Percentiles rank a stretch among this genome's conserved stretches.
These are phyloP conservation scores for Paratilapia polleni DNA, from an alignment of 2,113 vertebrate species.

Conservation along the genomic window DNA sequence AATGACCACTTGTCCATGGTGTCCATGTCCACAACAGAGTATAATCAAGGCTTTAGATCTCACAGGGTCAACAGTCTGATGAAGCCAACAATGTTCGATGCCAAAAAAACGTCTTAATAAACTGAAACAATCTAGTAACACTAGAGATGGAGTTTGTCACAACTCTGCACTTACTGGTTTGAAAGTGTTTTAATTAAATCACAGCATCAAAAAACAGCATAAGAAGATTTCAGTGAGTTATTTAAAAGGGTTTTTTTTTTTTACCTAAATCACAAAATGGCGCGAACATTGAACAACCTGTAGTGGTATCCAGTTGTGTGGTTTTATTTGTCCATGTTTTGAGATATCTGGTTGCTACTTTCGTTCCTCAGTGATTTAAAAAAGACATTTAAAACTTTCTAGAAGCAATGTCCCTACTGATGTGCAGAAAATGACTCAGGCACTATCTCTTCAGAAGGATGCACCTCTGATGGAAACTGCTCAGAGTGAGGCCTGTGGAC, in stretches of 20 bases:
- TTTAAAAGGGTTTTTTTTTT: background rate
- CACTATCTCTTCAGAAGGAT: too few species aligned
- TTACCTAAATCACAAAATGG: background rate
- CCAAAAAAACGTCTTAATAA: background rate
- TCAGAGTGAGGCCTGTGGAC: background rate
- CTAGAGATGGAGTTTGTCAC: background rate
- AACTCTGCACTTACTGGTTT: background rate
- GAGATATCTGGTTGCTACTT: too few species aligned
- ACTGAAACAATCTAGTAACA: background rate
- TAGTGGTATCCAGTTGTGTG: background rate
- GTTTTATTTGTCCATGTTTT: too few species aligned
- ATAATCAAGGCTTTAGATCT: background rate
- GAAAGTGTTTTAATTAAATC: background rate
- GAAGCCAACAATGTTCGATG: background rate
- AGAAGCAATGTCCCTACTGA: background rate
- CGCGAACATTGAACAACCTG: background rate
- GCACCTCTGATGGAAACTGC: background rate
- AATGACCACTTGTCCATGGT: background rate
- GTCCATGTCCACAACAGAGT: background rate
- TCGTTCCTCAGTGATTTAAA: too few species aligned
- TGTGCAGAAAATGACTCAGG: background rate
- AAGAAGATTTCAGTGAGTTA: background rate
- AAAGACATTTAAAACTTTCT: background rate
- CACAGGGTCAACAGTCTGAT: background rate
- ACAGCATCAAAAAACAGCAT: background rate